A percentile compares a stretch with the other conserved stretches of the same genome.
Conservation (phyloP, 2,113 vertebrate species). For the Sorex araneus region DNA sequence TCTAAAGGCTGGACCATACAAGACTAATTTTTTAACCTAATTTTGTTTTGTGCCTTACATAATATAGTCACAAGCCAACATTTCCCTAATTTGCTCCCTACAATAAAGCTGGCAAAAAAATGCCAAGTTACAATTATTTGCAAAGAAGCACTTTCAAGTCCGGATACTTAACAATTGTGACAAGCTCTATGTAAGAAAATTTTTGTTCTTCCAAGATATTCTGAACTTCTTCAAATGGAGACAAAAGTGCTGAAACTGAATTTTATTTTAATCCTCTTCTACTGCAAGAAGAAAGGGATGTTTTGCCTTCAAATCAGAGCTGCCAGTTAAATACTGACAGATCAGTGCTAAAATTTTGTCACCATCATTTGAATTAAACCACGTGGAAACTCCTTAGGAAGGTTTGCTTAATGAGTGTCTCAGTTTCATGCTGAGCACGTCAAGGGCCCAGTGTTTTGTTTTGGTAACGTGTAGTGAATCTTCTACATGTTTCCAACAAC, state of each 20-base stretch:
- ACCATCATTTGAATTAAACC: constrained; percentile 15
- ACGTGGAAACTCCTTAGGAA: rapidly evolving
- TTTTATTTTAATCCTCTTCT: constrained; percentile 74
- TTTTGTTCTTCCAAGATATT: constrained; percentile 50
- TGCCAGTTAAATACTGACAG: constrained; percentile 21
- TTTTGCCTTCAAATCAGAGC: constrained; percentile 37
- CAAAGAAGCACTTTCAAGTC: constrained; percentile 50
- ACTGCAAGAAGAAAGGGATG: constrained; percentile 9
- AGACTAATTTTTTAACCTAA: constrained; percentile 48
- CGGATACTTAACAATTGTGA: constrained; percentile 45
- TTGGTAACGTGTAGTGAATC: neutral
- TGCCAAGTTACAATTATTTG: constrained; percentile 40
- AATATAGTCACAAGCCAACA: constrained; percentile 38
- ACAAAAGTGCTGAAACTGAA: constrained; percentile 64
- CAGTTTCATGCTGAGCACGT: neutral
- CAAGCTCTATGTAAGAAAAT: constrained; percentile 15
- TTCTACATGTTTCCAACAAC: neutral
- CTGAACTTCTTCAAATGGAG: constrained; percentile 51
- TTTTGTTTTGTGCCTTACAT: constrained; percentile 59
- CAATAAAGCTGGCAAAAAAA: constrained; percentile 52
- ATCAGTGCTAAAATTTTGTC: neutral
- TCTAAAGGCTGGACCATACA: constrained; percentile 61
- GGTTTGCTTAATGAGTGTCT: neutral
- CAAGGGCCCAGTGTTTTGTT: neutral
- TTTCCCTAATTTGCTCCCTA: constrained; percentile 65